Evolutionary conservation across 2,797 vertebrate genomes (phyloP).

Genomic region (Liasis olivaceus): DNA sequence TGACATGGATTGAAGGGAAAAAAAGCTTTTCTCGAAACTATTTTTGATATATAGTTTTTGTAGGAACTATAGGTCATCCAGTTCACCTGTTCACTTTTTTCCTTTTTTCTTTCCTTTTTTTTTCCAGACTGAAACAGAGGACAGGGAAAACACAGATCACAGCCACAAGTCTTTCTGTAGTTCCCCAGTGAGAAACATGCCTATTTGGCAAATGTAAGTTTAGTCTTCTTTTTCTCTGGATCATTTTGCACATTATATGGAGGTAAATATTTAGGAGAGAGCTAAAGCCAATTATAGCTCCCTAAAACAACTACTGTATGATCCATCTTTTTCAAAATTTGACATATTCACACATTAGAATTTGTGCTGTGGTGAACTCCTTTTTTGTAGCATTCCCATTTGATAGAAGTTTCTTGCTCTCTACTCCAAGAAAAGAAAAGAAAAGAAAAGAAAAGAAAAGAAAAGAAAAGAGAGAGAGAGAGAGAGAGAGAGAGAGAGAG

Average conservation of each 20-base stretch:
- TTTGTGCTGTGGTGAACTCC: not conserved
- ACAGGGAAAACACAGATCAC: too few species aligned
- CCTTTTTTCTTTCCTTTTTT: not conserved
- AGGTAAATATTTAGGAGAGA: not conserved
- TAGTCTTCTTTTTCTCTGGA: not conserved
- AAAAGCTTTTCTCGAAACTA: not conserved
- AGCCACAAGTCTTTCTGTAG: not conserved
- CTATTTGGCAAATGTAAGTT: not conserved
- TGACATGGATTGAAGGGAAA: constrained; percentile 18
- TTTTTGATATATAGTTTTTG: not conserved
- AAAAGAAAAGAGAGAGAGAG: too few species aligned
- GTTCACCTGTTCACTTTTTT: not conserved
- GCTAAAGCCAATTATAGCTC: not conserved
- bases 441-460: too few species aligned
- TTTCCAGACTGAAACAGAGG: not conserved
- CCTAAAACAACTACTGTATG: not conserved
- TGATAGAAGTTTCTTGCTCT: not conserved
- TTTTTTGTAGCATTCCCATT: not conserved
- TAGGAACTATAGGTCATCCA: not conserved
- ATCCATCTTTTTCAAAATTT: not conserved
- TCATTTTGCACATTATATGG: not conserved
- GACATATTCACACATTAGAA: not conserved
- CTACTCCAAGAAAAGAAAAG: too few species aligned
- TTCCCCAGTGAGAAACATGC: not conserved
- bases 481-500: too few species aligned